These are phyloP conservation scores for Sebastes vulpes DNA, from an alignment of 2,797 vertebrate species.

Conservation along the genomic window DNA sequence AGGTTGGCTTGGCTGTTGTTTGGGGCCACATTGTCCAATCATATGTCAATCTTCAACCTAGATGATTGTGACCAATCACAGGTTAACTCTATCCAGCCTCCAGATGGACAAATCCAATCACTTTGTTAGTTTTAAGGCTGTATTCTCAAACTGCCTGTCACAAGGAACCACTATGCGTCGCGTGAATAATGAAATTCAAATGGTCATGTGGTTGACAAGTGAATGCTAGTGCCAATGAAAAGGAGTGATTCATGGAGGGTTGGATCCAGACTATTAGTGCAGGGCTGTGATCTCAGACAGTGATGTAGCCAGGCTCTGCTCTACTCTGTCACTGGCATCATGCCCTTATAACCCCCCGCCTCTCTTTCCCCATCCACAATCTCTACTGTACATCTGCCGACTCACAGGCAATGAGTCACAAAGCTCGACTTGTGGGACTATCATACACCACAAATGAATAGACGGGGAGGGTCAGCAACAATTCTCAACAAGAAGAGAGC, in stretches of 20 bases:
- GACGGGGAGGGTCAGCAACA: slow-evolving; percentile 10
- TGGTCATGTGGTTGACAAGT: slow-evolving; percentile 45
- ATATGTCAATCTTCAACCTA: neutral
- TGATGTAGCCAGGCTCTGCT: slow-evolving; percentile 65
- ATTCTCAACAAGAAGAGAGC: slow-evolving; percentile 25
- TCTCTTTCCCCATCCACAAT: slow-evolving; percentile 59
- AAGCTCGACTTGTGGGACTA: slow-evolving; percentile 34
- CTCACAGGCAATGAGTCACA: slow-evolving; percentile 62
- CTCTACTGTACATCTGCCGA: slow-evolving; percentile 65
- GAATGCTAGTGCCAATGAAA: slow-evolving; percentile 51
- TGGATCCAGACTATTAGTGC: slow-evolving; percentile 63
- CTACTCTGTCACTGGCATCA: slow-evolving; percentile 59
- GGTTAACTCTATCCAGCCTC: neutral
- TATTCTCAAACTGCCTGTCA: neutral
- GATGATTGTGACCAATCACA: neutral
- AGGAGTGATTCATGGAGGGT: slow-evolving; percentile 53
- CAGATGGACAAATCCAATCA: slow-evolving; percentile 3
- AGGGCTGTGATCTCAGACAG: slow-evolving; percentile 74
- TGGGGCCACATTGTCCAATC: neutral
- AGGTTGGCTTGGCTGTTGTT: neutral
- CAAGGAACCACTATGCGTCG: slow-evolving; percentile 6
- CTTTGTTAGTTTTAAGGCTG: neutral
- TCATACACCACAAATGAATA: slow-evolving; percentile 27
- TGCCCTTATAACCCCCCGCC: slow-evolving; percentile 36
- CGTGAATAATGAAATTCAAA: slow-evolving; percentile 37